These are phyloP conservation scores for Trematocara stigmaticum DNA, from an alignment of 2,113 vertebrate genomes.

Conservation along the genomic window DNA sequence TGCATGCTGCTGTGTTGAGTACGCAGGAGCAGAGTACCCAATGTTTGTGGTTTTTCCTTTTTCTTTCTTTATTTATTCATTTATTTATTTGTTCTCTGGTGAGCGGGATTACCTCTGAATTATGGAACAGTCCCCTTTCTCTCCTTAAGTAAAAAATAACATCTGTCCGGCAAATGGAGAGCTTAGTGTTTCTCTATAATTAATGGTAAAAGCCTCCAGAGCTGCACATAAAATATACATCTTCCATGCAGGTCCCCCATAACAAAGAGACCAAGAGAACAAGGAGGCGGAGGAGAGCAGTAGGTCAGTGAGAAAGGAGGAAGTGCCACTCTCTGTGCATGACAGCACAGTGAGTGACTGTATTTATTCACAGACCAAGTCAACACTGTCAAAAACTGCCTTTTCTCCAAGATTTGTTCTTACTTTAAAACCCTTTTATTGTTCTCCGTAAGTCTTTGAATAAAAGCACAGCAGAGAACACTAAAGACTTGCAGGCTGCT, in stretches of 20 bases:
- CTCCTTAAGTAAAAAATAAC: conserved; percentile 77
- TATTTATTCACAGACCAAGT: not conserved
- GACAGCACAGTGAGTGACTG: not conserved
- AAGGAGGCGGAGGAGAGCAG: not conserved
- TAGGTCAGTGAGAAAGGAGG: conserved; percentile 1
- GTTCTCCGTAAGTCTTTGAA: not conserved
- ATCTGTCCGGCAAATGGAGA: conserved; percentile 79
- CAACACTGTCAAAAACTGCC: not conserved
- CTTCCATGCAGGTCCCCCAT: conserved; percentile 28
- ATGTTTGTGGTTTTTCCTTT: conserved; percentile 64
- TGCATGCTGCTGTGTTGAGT: conserved; percentile 2
- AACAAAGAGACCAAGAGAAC: conserved; percentile 61
- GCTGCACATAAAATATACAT: conserved; percentile 77
- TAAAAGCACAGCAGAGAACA: not conserved
- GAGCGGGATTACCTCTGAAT: conserved; percentile 73
- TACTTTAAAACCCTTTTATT: not conserved
- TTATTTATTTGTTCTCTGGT: conserved; percentile 73
- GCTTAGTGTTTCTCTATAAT: conserved; percentile 79
- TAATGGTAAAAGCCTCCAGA: conserved; percentile 81
- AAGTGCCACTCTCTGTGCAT: not conserved
- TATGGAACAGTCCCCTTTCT: conserved; percentile 74
- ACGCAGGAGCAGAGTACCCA: conserved; percentile 6
- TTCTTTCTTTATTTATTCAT: conserved; percentile 72
- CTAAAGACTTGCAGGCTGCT: not conserved
- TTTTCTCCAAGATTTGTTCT: not conserved